Evolutionary conservation across 2,888 invertebrate species (phyloP).

Genomic region (Nephrocerus scutellatus): DNA sequence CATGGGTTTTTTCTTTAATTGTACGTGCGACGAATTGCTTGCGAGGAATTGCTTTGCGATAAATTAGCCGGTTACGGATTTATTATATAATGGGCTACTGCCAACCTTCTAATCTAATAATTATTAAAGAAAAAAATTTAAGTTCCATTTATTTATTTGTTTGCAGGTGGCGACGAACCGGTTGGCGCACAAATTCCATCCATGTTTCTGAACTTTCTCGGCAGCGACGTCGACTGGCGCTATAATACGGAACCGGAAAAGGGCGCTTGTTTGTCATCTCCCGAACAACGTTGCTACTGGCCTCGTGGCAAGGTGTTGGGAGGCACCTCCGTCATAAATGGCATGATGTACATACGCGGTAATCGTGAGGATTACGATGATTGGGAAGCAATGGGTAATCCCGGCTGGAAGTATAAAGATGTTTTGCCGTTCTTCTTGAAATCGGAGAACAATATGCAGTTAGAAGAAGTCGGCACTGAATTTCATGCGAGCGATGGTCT

Average conservation of each 20-base stretch:
- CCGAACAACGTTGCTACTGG: constrained; percentile 64
- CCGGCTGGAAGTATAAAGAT: constrained; percentile 84
- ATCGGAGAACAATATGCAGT: constrained; percentile 71
- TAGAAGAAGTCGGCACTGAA: constrained; percentile 65
- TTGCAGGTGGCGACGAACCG: constrained; percentile 70
- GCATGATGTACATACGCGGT: constrained; percentile 93
- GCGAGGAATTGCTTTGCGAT: too few species aligned
- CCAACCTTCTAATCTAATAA: too few species aligned
- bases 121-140: background rate
- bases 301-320: constrained; percentile 83
- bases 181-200: constrained; percentile 84
- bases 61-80: too few species aligned
- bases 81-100: too few species aligned
- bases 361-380: constrained; percentile 78
- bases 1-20: too few species aligned
- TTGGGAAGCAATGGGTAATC: constrained; percentile 80
- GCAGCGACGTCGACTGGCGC: constrained; percentile 81
- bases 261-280: constrained; percentile 66
- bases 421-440: constrained; percentile 85
- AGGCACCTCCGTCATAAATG: constrained; percentile 89
- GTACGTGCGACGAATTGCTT: too few species aligned
- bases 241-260: constrained; percentile 78
- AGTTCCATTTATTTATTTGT: constrained; percentile 7
- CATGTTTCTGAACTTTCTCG: constrained; percentile 81
- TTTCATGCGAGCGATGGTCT: constrained; percentile 74